Conservation (phyloP, 2,797 vertebrate genomes). For the Valencia hispanica region DNA sequence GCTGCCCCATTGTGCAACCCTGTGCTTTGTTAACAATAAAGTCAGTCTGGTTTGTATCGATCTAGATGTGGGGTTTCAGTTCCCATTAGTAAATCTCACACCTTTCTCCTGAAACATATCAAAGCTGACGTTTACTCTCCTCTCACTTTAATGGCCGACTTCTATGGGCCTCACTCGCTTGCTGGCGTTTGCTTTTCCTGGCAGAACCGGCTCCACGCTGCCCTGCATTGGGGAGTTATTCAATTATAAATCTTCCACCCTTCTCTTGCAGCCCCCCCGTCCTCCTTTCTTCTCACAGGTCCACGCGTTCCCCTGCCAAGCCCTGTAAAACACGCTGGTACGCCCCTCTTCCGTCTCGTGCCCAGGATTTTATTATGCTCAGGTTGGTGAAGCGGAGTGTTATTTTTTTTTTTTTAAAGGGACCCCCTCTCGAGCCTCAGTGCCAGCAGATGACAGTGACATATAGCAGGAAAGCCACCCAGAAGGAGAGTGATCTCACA, state of each 20-base stretch:
- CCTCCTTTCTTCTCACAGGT: conserved; percentile 59
- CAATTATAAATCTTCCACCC: conserved; percentile 80
- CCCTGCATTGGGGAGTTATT: conserved; percentile 77
- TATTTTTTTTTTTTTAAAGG: conserved; percentile 68
- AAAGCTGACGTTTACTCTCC: conserved; percentile 52
- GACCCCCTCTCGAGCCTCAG: conserved; percentile 74
- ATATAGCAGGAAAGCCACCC: conserved; percentile 86
- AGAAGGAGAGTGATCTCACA: conserved; percentile 84
- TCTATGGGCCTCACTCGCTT: conserved; percentile 61
- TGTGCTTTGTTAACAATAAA: neutral
- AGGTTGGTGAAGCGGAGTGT: conserved; percentile 62
- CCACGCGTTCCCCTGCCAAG: conserved; percentile 66
- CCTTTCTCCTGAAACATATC: conserved; percentile 55
- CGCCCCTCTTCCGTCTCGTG: conserved; percentile 67
- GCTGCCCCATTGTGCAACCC: neutral
- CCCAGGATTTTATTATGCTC: conserved; percentile 74
- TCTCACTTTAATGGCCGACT: conserved; percentile 70
- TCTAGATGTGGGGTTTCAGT: conserved; percentile 60
- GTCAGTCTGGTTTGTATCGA: neutral
- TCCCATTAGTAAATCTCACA: conserved; percentile 66
- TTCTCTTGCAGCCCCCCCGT: conserved; percentile 35
- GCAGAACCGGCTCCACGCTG: conserved; percentile 64
- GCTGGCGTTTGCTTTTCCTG: conserved; percentile 77
- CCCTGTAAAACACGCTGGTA: conserved; percentile 69
- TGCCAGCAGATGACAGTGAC: conserved; percentile 85